Evolutionary conservation across 2,797 vertebrate genomes (phyloP).

Genomic region (Caiman crocodilus): DNA sequence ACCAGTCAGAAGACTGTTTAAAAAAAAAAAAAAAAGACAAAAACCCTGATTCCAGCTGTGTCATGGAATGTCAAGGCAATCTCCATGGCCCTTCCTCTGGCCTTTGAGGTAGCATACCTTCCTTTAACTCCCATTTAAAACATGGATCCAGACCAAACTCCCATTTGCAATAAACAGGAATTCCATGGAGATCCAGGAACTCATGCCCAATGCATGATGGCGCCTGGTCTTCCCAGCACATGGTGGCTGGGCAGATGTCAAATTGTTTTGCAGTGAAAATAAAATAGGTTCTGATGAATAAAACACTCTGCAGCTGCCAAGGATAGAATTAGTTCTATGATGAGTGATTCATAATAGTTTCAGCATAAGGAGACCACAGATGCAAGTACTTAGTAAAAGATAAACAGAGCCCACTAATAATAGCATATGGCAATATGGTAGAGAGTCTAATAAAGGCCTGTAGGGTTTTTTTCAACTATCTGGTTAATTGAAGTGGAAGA

Average conservation of each 20-base stretch:
- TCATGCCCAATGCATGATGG: not conserved
- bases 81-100: not conserved
- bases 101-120: not conserved
- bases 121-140: too few relatives aligned
- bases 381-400: not conserved
- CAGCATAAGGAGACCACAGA: too few relatives aligned
- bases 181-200: not conserved
- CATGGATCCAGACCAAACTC: too few relatives aligned
- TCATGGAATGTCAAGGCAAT: not conserved
- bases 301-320: not conserved
- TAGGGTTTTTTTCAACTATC: not conserved
- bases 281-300: not conserved
- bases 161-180: not conserved
- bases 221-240: not conserved
- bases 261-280: too few relatives aligned
- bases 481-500: not conserved
- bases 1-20: not conserved
- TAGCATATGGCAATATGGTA: not conserved
- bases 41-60: not conserved
- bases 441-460: not conserved
- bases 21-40: not conserved
- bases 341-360: not conserved
- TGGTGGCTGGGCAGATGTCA: not conserved
- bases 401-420: not conserved
- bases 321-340: not conserved